Conservation (phyloP, 35 echinoderm and acorn worm species). For the Chiridota heheva region DNA sequence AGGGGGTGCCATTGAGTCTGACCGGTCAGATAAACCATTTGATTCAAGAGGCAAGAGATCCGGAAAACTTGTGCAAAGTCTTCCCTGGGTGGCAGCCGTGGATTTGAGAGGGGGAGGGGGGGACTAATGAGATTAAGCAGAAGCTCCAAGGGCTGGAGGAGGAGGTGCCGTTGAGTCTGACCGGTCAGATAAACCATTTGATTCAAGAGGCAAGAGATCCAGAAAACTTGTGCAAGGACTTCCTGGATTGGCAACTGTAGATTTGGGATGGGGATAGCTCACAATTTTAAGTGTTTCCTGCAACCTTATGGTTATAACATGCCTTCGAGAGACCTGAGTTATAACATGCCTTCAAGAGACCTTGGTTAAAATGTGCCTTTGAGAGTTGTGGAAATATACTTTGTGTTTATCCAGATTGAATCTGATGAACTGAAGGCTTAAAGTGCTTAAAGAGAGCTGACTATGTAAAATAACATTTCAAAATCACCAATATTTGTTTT, state of each 20-base stretch:
- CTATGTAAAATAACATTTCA: too few species aligned
- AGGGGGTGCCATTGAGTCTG: conserved; percentile 88
- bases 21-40: conserved; percentile 81
- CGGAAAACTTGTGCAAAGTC: conserved; percentile 78
- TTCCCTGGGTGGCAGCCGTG: conserved; percentile 96
- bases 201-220: conserved; percentile 95
- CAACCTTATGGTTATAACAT: too few species aligned
- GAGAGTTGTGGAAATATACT: too few species aligned
- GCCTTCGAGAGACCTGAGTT: too few species aligned
- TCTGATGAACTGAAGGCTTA: too few species aligned
- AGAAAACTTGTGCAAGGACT: conserved; percentile 79
- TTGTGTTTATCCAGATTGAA: too few species aligned
- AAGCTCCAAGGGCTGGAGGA: conserved; percentile 92
- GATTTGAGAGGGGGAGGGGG: conserved; percentile 87
- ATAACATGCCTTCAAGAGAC: too few species aligned
- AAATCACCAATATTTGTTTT: too few species aligned
- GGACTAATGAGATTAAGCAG: conserved; percentile 75
- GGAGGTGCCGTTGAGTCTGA: conserved; percentile 84
- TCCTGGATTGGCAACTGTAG: conserved; percentile 92
- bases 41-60: conserved; percentile 93
- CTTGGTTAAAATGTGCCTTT: too few species aligned
- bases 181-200: conserved; percentile 79
- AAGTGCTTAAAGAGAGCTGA: too few species aligned
- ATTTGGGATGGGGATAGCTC: too few species aligned
- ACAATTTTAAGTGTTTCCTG: too few species aligned